phyloP scores from a whole-genome alignment of 2,113 vertebrate species.

The Peromyscus maniculatus region DNA sequence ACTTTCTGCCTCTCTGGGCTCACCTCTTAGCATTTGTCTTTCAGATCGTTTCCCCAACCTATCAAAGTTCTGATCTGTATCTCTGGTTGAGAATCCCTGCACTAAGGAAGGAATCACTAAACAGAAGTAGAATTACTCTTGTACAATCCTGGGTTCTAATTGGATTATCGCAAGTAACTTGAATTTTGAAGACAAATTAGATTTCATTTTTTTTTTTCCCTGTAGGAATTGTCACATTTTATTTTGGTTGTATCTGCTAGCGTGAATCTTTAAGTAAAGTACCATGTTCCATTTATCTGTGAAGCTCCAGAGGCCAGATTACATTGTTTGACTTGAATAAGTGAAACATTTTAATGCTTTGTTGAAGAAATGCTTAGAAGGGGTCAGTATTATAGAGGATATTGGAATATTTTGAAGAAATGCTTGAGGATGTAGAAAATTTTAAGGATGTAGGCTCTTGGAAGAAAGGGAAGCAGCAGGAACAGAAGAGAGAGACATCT shows the following conservation, averaged over 20 bases:
- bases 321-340: conserved; percentile 25
- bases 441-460: background rate
- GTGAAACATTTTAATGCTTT: background rate
- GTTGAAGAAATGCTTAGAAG: background rate
- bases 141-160: background rate
- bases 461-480: background rate
- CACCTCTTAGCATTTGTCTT: background rate
- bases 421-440: background rate
- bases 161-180: background rate
- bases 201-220: background rate
- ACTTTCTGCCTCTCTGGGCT: background rate
- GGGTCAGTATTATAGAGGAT: conserved; percentile 19
- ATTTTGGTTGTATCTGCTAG: background rate
- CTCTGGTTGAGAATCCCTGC: background rate
- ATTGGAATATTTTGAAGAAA: conserved; percentile 8
- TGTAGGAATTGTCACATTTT: background rate
- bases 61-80: background rate
- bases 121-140: background rate
- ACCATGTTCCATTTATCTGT: conserved; percentile 20
- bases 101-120: background rate
- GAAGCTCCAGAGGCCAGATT: background rate
- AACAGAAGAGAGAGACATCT: background rate
- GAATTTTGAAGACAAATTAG: background rate
- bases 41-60: background rate
- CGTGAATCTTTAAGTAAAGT: conserved; percentile 18